These are phyloP conservation scores for Mantis religiosa DNA, from an alignment of 2,888 invertebrate species.

Conservation along the genomic window DNA sequence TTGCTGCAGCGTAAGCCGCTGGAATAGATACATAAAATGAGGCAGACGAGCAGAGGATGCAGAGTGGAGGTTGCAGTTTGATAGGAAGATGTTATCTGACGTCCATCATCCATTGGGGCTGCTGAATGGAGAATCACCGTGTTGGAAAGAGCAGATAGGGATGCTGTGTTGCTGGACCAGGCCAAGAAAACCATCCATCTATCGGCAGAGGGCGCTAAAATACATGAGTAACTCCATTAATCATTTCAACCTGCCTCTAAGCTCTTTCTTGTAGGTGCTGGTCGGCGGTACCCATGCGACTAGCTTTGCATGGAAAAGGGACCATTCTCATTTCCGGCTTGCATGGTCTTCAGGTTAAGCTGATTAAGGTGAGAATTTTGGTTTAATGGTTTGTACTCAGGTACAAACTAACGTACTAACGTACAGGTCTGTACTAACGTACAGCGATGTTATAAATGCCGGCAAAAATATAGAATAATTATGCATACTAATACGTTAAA, in stretches of 20 bases:
- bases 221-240: background rate
- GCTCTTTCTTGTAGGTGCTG: background rate
- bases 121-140: background rate
- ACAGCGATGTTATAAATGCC: no score
- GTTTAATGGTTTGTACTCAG: no score
- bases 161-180: background rate
- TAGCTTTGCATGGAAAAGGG: background rate
- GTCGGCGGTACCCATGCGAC: background rate
- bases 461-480: no score
- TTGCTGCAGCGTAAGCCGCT: background rate
- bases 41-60: background rate
- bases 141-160: background rate
- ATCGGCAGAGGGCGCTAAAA: background rate
- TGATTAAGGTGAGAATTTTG: background rate
- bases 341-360: background rate
- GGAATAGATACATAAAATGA: background rate
- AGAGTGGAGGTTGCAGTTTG: background rate
- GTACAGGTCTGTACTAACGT: no score
- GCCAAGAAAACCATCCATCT: background rate
- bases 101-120: background rate
- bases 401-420: no score
- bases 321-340: background rate
- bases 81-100: background rate
- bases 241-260: background rate
- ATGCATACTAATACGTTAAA: no score